Evolutionary conservation across 1,140 invertebrate genomes (phyloP).

Genomic region (Holotrichia oblita): DNA sequence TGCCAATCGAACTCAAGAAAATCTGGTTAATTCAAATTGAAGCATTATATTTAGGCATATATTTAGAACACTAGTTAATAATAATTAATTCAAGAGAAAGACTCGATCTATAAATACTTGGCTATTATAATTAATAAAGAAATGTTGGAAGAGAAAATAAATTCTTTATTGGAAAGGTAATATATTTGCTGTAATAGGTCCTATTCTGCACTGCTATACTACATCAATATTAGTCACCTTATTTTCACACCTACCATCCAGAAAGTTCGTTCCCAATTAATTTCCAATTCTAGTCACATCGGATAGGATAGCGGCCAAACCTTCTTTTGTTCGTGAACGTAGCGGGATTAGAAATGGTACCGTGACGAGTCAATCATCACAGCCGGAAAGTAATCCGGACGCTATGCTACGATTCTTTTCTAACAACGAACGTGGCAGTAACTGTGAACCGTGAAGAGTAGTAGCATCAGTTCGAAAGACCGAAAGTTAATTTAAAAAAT

Average conservation of each 20-base stretch:
- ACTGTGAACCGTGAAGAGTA: not conserved
- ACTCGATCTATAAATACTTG: too few species aligned
- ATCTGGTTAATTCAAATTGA: too few species aligned
- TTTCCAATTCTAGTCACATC: slow-evolving; percentile 1
- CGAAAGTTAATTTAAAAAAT: slow-evolving; percentile 36
- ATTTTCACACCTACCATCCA: not conserved
- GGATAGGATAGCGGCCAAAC: slow-evolving; percentile 1
- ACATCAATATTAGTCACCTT: too few species aligned
- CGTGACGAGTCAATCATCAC: slow-evolving; percentile 8
- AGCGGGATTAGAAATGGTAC: slow-evolving; percentile 7
- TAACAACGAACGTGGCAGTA: not conserved
- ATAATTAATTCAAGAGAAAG: too few species aligned
- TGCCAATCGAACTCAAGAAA: too few species aligned
- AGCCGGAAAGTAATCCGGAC: slow-evolving; percentile 9
- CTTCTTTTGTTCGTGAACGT: slow-evolving; percentile 5
- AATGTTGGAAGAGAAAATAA: too few species aligned
- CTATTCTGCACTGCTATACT: too few species aligned
- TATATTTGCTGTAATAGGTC: too few species aligned
- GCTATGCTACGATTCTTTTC: not conserved
- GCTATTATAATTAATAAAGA: too few species aligned
- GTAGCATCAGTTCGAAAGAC: not conserved
- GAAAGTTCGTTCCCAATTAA: slow-evolving; percentile 23
- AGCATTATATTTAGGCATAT: too few species aligned
- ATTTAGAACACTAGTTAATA: too few species aligned
- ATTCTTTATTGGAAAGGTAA: too few species aligned